Percentiles rank a stretch among this genome's conserved stretches.
These are phyloP conservation scores for Adrianichthys oophorus DNA, from an alignment of 2,797 vertebrate species.

Conservation along the genomic window DNA sequence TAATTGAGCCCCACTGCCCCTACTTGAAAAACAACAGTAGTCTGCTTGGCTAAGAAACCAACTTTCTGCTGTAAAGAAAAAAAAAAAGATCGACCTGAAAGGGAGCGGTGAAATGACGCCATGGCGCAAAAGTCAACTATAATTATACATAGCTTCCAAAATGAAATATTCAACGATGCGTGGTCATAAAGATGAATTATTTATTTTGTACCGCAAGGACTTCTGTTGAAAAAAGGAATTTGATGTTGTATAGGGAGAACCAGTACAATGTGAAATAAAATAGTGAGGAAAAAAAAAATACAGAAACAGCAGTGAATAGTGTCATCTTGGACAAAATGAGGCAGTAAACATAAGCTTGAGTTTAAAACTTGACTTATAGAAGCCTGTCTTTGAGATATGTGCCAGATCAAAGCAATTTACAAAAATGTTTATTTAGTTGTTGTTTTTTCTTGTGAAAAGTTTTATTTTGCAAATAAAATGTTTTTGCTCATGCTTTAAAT, in stretches of 20 bases:
- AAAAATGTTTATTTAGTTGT: slow-evolving; percentile 3
- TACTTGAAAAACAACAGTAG: slow-evolving; percentile 14
- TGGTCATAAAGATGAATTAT: slow-evolving; percentile 67
- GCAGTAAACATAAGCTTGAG: slow-evolving; percentile 26
- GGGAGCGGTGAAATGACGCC: slow-evolving; percentile 49
- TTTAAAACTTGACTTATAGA: slow-evolving; percentile 27
- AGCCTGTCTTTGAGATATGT: slow-evolving; percentile 19
- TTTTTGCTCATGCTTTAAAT: not conserved
- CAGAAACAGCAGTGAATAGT: slow-evolving; percentile 29
- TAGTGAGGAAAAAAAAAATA: slow-evolving; percentile 19
- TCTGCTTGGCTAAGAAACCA: slow-evolving; percentile 25
- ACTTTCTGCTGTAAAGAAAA: slow-evolving; percentile 24
- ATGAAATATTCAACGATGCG: slow-evolving; percentile 61
- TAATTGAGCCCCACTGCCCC: slow-evolving; percentile 50
- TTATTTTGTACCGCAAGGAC: slow-evolving; percentile 51
- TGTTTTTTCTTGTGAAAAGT: not conserved
- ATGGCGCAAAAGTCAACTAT: slow-evolving; percentile 61
- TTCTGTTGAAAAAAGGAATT: slow-evolving; percentile 53
- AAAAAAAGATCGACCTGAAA: slow-evolving; percentile 9
- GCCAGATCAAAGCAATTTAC: slow-evolving; percentile 7
- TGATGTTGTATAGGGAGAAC: slow-evolving; percentile 41
- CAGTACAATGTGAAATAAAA: slow-evolving; percentile 28
- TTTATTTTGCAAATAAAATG: slow-evolving; percentile 4
- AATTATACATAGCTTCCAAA: slow-evolving; percentile 66
- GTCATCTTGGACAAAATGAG: slow-evolving; percentile 31